Evolutionary conservation across 2,888 invertebrate species (phyloP).

Genomic region (Tachina grossa): DNA sequence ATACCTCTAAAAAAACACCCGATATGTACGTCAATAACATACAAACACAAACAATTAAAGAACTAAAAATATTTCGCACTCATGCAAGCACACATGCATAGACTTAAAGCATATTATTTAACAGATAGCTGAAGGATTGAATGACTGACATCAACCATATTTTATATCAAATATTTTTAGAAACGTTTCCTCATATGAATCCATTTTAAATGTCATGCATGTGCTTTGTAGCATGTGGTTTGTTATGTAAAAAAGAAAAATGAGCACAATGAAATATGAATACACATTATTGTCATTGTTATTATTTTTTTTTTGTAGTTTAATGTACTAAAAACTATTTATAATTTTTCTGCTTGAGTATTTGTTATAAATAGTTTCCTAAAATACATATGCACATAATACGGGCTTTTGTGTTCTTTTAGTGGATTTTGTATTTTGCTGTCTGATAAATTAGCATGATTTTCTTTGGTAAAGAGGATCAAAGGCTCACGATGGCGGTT

Average conservation of each 20-base stretch:
- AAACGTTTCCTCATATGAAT: slow-evolving; percentile 10
- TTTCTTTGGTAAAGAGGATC: neutral
- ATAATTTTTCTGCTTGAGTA: neutral
- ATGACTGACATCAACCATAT: slow-evolving; percentile 21
- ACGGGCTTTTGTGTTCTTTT: neutral
- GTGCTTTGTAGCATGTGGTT: slow-evolving; percentile 5
- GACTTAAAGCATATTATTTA: neutral
- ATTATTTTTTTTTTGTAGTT: neutral
- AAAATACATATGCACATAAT: neutral
- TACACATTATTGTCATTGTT: neutral
- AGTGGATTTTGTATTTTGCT: too few species aligned
- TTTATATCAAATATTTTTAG: slow-evolving; percentile 40
- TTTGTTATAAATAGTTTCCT: slow-evolving; percentile 13
- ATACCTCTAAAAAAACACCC: too few species aligned
- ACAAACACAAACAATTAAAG: neutral
- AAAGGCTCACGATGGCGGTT: neutral
- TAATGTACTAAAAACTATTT: slow-evolving; percentile 15
- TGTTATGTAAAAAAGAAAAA: neutral
- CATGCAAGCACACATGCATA: neutral
- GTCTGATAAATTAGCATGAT: neutral
- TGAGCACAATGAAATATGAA: slow-evolving; percentile 11
- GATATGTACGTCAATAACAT: neutral
- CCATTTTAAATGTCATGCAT: slow-evolving; percentile 25
- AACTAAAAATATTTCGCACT: neutral
- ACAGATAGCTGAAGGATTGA: slow-evolving; percentile 6